Evolutionary conservation across 1,140 invertebrate genomes (phyloP).

Genomic region (Drosophila bocki): DNA sequence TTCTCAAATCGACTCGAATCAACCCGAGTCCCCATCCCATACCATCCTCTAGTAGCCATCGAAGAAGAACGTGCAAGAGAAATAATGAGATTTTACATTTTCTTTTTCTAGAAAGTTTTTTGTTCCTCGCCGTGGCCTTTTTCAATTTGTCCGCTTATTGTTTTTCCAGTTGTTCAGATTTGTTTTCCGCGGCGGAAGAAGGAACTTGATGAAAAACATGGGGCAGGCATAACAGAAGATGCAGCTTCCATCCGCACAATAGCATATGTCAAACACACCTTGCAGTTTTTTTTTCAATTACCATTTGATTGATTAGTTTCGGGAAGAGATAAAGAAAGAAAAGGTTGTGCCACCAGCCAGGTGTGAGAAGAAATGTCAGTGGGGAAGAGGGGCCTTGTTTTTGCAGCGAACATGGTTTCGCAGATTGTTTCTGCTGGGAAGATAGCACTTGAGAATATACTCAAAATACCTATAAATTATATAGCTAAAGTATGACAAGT

Average conservation of each 20-base stretch:
- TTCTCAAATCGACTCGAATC: slow-evolving; percentile 34
- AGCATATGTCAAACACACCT: slow-evolving; percentile 16
- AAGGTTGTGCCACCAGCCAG: slow-evolving; percentile 3
- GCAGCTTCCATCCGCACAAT: slow-evolving; percentile 20
- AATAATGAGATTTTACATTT: slow-evolving; percentile 57
- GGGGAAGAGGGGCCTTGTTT: slow-evolving; percentile 8
- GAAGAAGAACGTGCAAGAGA: slow-evolving; percentile 59
- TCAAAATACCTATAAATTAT: background rate
- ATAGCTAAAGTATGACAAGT: background rate
- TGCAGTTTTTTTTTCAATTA: slow-evolving; percentile 48
- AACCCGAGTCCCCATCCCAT: background rate
- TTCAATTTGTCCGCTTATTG: slow-evolving; percentile 31
- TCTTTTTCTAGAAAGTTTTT: slow-evolving; percentile 63
- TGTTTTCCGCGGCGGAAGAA: slow-evolving; percentile 39
- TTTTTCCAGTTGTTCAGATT: slow-evolving; percentile 28
- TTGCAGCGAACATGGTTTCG: background rate
- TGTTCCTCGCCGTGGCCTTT: slow-evolving; percentile 20
- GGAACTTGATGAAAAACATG: slow-evolving; percentile 20
- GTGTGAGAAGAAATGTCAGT: slow-evolving; percentile 16
- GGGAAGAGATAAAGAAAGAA: slow-evolving; percentile 7
- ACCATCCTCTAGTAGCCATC: slow-evolving; percentile 13
- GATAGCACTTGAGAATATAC: background rate
- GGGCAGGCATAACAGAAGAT: background rate
- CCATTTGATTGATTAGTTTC: slow-evolving; percentile 38
- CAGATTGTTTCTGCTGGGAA: background rate